A percentile compares a stretch with the other conserved stretches of the same genome.
phyloP scores from a whole-genome alignment of 2,113 vertebrate species.

The Rhinichthys klamathensis region DNA sequence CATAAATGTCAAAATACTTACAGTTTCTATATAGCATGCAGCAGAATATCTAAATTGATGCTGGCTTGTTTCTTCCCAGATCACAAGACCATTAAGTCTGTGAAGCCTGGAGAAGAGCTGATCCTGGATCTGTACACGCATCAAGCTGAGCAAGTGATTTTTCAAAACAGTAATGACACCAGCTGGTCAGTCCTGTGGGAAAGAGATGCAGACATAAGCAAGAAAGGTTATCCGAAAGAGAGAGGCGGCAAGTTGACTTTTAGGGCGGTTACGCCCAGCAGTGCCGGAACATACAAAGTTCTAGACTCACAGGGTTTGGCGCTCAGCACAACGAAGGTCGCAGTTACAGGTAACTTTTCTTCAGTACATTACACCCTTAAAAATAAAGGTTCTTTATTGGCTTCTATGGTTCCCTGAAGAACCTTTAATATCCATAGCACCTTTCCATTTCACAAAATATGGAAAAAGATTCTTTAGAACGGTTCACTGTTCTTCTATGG shows the following conservation, averaged over 20 bases:
- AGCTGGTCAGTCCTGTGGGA: conserved; percentile 64
- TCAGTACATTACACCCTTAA: neutral
- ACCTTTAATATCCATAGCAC: no score
- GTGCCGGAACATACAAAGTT: conserved; percentile 69
- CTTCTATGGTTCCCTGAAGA: no score
- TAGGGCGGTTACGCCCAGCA: neutral
- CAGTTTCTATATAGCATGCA: no score
- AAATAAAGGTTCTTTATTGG: no score
- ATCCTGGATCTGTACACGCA: conserved; percentile 65
- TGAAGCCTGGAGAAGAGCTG: conserved; percentile 58
- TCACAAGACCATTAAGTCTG: conserved; percentile 48
- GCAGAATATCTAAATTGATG: no score
- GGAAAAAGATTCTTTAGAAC: no score
- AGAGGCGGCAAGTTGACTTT: conserved; percentile 51
- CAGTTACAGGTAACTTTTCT: conserved; percentile 42
- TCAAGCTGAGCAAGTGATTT: conserved; percentile 61
- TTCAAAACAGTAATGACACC: conserved; percentile 51
- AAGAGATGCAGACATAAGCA: neutral
- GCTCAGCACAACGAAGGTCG: conserved; percentile 70
- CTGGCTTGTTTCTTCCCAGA: conserved; percentile 54
- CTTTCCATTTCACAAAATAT: no score
- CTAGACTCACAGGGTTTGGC: conserved; percentile 66
- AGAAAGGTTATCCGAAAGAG: conserved; percentile 23
- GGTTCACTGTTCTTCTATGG: no score
- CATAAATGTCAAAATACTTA: no score